Evolutionary conservation across 2,888 invertebrate genomes (phyloP).

Genomic region (Rotaria magnacalcarata): DNA sequence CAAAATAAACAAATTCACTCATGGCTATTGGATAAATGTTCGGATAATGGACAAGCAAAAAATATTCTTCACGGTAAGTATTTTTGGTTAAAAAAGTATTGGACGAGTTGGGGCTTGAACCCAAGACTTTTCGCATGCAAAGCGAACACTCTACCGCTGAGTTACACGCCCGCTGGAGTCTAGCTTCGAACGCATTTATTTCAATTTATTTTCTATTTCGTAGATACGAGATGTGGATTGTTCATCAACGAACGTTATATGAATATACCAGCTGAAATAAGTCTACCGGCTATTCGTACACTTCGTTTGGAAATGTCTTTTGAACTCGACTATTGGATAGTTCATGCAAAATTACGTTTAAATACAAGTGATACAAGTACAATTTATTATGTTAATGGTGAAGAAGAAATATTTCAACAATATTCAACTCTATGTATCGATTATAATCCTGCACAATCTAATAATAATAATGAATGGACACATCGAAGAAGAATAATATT

Average conservation of each 20-base stretch:
- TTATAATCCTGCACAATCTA: background rate
- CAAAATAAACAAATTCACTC: background rate
- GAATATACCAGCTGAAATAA: background rate
- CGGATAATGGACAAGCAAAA: background rate
- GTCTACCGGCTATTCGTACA: background rate
- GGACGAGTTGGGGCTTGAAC: constrained; percentile 16
- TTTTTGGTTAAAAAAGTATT: background rate
- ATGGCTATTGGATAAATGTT: background rate
- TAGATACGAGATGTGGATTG: background rate
- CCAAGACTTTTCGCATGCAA: constrained; percentile 31
- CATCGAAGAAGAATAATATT: background rate
- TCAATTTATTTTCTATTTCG: no score
- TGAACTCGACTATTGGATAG: background rate
- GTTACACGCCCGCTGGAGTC: background rate
- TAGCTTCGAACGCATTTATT: no score
- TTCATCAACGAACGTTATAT: constrained; percentile 6
- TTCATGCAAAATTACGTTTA: background rate
- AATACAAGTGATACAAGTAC: background rate
- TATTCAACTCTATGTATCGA: background rate
- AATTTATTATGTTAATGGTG: background rate
- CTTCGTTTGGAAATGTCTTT: background rate
- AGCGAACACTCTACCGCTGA: constrained; percentile 25
- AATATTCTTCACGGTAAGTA: background rate
- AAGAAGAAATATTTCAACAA: constrained; percentile 2
- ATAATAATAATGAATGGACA: background rate